These are phyloP conservation scores for Vanessa atalanta DNA, from an alignment of 1,140 invertebrate genomes.

Conservation along the genomic window DNA sequence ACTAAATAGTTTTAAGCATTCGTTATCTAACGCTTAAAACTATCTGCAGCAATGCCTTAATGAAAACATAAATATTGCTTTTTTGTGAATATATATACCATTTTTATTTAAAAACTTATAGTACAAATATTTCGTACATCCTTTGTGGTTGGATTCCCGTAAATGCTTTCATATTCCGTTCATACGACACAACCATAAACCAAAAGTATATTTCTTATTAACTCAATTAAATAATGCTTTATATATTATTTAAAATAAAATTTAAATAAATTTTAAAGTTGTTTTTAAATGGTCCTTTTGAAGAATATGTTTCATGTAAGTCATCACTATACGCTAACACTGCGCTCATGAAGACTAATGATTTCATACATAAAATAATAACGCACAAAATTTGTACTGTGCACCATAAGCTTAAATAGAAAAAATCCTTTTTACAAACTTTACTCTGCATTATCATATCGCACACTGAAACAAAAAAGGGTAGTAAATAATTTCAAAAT, in stretches of 20 bases:
- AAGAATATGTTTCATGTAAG: background rate
- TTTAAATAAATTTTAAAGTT: background rate
- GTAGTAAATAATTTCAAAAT: background rate
- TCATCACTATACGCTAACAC: background rate
- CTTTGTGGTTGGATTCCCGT: no score
- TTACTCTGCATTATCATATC: conserved; percentile 72
- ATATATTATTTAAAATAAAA: background rate
- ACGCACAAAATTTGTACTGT: conserved; percentile 1
- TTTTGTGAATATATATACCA: no score
- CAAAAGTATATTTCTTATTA: background rate
- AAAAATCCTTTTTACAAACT: background rate
- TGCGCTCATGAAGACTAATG: background rate
- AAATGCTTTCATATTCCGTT: no score
- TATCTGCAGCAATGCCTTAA: no score
- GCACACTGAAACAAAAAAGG: conserved; percentile 59
- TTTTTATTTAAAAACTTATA: no score
- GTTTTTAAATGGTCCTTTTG: background rate
- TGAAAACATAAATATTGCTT: no score
- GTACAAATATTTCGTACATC: no score
- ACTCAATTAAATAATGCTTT: background rate
- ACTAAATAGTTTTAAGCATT: no score
- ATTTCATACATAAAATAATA: background rate
- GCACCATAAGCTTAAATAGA: background rate
- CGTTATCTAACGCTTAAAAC: no score
- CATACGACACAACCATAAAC: no score